A percentile compares a stretch with the other conserved stretches of the same genome.
Evolutionary conservation across 1,140 invertebrate species (phyloP).

Genomic region (Steinernema feltiae): DNA sequence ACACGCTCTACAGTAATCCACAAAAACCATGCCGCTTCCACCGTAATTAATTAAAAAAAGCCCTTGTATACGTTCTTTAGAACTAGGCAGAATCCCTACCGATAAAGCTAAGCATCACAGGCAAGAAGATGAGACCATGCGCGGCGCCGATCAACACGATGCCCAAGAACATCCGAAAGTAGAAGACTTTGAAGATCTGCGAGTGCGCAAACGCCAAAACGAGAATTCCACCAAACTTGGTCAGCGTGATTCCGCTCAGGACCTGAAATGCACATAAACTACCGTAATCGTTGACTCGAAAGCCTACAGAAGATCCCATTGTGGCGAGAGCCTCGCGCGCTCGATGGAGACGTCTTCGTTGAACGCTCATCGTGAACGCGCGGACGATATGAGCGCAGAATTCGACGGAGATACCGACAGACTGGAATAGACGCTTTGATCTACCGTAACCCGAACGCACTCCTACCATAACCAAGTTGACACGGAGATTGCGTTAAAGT

Average conservation of each 20-base stretch:
- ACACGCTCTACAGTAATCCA: no score
- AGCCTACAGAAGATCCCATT: constrained; percentile 83
- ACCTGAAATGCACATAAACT: no score
- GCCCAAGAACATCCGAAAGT: constrained; percentile 88
- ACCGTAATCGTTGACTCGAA: no score
- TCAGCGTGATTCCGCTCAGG: constrained; percentile 84
- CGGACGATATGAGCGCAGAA: constrained; percentile 84
- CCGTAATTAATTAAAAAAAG: no score
- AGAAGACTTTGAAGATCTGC: constrained; percentile 87
- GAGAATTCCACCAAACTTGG: constrained; percentile 82
- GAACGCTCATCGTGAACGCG: constrained; percentile 68
- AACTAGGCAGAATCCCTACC: no score
- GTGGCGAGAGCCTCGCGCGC: constrained; percentile 69
- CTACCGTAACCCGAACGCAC: constrained; percentile 6
- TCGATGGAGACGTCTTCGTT: constrained; percentile 65
- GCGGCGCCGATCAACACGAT: constrained; percentile 80
- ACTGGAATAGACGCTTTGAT: constrained; percentile 62
- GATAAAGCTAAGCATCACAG: constrained; percentile 75
- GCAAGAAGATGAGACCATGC: constrained; percentile 82
- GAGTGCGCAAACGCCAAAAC: constrained; percentile 84
- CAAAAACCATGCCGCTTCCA: no score
- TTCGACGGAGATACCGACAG: constrained; percentile 85
- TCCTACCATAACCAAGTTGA: constrained; percentile 85
- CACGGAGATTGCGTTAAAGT: constrained; percentile 85
- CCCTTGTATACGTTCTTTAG: no score